phyloP scores from a whole-genome alignment of 1,140 invertebrate species.

The Lepidotrigona ventralis region DNA sequence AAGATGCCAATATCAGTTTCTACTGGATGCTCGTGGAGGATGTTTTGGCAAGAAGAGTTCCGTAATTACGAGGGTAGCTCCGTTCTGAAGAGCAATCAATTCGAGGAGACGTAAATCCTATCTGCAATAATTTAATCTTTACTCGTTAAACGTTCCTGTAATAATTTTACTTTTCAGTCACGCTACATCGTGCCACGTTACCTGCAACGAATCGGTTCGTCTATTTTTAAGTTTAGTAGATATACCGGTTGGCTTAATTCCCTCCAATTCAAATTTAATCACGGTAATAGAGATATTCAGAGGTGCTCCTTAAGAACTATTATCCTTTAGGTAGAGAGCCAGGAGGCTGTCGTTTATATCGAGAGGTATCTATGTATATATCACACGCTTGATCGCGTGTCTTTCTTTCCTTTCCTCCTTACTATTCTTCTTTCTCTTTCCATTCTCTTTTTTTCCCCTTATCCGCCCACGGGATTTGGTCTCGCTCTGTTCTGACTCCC shows the following conservation, averaged over 20 bases:
- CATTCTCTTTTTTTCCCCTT: slow-evolving; percentile 20
- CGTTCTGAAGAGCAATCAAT: slow-evolving; percentile 17
- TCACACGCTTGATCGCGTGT: slow-evolving; percentile 52
- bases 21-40: not conserved
- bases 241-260: not conserved
- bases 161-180: slow-evolving; percentile 1
- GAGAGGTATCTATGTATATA: slow-evolving; percentile 24
- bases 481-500: slow-evolving; percentile 62
- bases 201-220: not conserved
- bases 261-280: slow-evolving; percentile 44
- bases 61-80: slow-evolving; percentile 3
- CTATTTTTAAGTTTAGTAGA: not conserved
- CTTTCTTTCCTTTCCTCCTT: too few relatives aligned
- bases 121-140: slow-evolving; percentile 15
- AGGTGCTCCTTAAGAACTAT: slow-evolving; percentile 26
- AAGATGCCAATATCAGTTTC: not conserved
- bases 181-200: not conserved
- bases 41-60: slow-evolving; percentile 1
- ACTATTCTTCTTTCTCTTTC: too few relatives aligned
- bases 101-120: slow-evolving; percentile 18
- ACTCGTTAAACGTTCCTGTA: not conserved
- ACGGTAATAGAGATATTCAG: slow-evolving; percentile 52
- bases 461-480: slow-evolving; percentile 36
- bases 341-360: slow-evolving; percentile 25
- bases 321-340: slow-evolving; percentile 40